phyloP scores from a whole-genome alignment of 2,888 invertebrate species.

The Phoenoteleia sp. region DNA sequence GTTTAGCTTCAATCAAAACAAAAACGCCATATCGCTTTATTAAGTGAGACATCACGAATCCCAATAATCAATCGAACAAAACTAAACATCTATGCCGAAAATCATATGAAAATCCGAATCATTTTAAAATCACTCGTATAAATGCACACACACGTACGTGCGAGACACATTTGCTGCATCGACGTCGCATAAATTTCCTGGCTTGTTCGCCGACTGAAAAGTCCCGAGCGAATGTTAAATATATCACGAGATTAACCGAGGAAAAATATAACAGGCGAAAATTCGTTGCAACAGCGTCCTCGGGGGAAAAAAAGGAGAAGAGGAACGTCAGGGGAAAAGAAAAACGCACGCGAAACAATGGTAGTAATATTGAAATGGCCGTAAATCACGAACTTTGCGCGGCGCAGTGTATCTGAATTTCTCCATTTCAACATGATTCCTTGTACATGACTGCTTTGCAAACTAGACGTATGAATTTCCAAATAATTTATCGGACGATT shows the following conservation, averaged over 20 bases:
- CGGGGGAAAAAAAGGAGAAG: background rate
- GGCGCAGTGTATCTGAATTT: conserved; percentile 55
- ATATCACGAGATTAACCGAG: conserved; percentile 73
- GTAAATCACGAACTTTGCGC: conserved; percentile 57
- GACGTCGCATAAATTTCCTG: conserved; percentile 73
- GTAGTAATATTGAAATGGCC: conserved; percentile 62
- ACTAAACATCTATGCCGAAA: too few relatives aligned
- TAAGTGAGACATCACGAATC: too few relatives aligned
- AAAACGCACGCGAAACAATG: conserved; percentile 59
- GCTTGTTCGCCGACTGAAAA: conserved; percentile 68
- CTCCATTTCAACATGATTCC: conserved; percentile 66
- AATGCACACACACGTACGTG: conserved; percentile 55
- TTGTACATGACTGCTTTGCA: conserved; percentile 64
- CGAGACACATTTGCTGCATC: conserved; percentile 73
- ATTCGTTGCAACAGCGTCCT: conserved; percentile 68
- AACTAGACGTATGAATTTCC: conserved; percentile 57
- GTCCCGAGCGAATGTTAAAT: conserved; percentile 68
- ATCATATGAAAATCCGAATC: conserved; percentile 47
- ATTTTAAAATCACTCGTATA: conserved; percentile 61
- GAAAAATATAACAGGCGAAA: conserved; percentile 73
- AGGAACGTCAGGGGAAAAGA: conserved; percentile 17
- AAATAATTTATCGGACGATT: conserved; percentile 60
- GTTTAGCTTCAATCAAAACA: too few relatives aligned
- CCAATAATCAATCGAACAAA: too few relatives aligned
- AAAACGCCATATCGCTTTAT: too few relatives aligned